Evolutionary conservation across 2,797 vertebrate genomes (phyloP), one percentile per base, ranked within the genome.

Genomic region (Poeciliopsis turneri): DNA sequence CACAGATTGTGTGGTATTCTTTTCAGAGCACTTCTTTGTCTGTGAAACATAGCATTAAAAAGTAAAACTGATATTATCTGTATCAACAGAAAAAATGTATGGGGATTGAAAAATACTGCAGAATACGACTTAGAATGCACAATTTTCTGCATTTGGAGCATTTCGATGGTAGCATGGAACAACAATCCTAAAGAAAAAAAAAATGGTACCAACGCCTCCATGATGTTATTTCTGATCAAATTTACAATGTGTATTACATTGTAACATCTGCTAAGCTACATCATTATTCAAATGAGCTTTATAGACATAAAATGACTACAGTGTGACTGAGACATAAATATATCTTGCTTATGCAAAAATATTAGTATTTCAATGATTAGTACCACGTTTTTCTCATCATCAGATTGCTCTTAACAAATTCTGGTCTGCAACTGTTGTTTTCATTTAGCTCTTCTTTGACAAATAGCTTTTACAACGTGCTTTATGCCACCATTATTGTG

Each of bases 401-500:
- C 43, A 41, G 47, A 72, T 82, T 61, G 18, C 41, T 83, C 8
- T 76, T 53, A 79, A 61, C 43, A 72, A 6, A 20, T 25, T 28
- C 53, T 82, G 59, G 30, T 64, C 15, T 18, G 16, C 18, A 5
- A 41, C 36, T 41, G 5, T 69, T 75, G 16, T 85, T 84, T 78
- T 87, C 69, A 39, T 47, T 43, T 33, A 45, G 39, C 39, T 71
- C 30, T n/a, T 73, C 33, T 25, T 78, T 12, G 6, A 36, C 43
- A n/a, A 43, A 46, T 8, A 80, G 79, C 78, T 36, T 77, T 77
- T 46, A 76, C 53, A 81, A 53, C 55, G 71, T 70, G 33, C 71
- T 64, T 78, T 4, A 46, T 71, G 81, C 78, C 74, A 79, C 75
- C 23, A 78, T 84, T 23, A 51, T 75, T 80, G 49, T 55, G 64